Evolutionary conservation across 2,888 invertebrate species (phyloP), one percentile per base, ranked within the genome.

Genomic region (Drosophila bunnanda): DNA sequence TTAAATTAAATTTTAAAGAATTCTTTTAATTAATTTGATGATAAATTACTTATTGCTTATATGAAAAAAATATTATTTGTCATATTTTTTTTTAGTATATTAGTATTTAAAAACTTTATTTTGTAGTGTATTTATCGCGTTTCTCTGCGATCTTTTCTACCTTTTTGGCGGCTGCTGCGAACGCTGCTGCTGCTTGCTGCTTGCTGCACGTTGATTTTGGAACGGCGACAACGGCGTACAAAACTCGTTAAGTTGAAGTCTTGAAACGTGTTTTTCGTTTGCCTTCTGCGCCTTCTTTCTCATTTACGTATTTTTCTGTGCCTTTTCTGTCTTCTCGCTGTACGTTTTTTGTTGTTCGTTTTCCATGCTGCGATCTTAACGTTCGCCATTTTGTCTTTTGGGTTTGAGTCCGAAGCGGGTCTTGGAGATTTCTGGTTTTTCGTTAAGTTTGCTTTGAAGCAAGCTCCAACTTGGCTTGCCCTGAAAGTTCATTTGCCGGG

Each of bases 221-320:
- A 69, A 75, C 65, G 65, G 30, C 25, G 61, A 43, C 59, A 60
- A 48, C 43, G 32, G 30, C 52, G 61, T 22, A 38, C 67, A 41
- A 79, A 86, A 83, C 83, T 83, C 79, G 83, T 83, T 86, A 82
- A 75, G 84, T 66, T 86, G 82, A 82, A 75, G 84, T 73, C 76
- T 72, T 72, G 65, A 86, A 88, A 86, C 86, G 76, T 82, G 86
- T 86, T 86, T 78, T 71, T 48, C 54, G 50, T 43, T 53, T 53
- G 54, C 57, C 44, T 44, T 36, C 72, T 58, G 67, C 78, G 55
- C 71, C 82, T 80, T 78, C 74, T 75, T 65, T 65, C 65, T 72
- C 48, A 64, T 64, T 64, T 64, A 64, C 66, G 66, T 66, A 46
- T 59, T 74, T 72, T 67, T 57, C 53, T 54, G n/a, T 60, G 59